Percentiles rank a stretch among this genome's conserved stretches.
These are phyloP conservation scores for Fulmarus glacialis DNA, from an alignment of 2,113 vertebrate species.

Conservation along the genomic window DNA sequence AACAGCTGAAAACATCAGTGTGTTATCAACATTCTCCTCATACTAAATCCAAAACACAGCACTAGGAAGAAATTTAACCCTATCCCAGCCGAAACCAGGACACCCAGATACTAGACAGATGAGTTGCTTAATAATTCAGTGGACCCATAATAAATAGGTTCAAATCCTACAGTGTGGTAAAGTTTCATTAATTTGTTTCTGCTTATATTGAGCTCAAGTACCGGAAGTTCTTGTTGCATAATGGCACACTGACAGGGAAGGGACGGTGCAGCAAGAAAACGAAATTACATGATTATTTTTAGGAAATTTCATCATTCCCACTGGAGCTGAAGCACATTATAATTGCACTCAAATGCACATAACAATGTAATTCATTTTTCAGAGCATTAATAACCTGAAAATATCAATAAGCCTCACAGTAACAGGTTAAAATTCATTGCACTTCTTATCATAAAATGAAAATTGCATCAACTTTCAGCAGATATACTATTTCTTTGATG, in stretches of 20 bases:
- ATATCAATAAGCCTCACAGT: conserved; percentile 15
- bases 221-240: conserved; percentile 20
- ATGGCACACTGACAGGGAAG: not conserved
- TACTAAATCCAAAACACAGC: too few relatives aligned
- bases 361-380: conserved; percentile 40
- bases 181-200: conserved; percentile 50
- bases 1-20: too few relatives aligned
- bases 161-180: not conserved
- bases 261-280: not conserved
- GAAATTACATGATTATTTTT: conserved; percentile 57
- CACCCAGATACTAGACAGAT: not conserved
- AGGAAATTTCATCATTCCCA: conserved; percentile 43
- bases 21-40: too few relatives aligned
- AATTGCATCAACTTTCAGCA: not conserved
- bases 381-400: conserved; percentile 20
- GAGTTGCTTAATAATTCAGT: conserved; percentile 42
- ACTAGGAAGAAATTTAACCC: too few relatives aligned
- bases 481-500: not conserved
- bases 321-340: conserved; percentile 19
- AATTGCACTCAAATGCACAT: conserved; percentile 28
- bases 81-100: too few relatives aligned
- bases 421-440: conserved; percentile 16
- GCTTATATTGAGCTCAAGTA: not conserved
- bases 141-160: conserved; percentile 9
- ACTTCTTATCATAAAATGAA: not conserved